Percentiles rank a stretch among this genome's conserved stretches.
Evolutionary conservation across 2,888 invertebrate genomes (phyloP).

Genomic region (Pseudanteris insignis): DNA sequence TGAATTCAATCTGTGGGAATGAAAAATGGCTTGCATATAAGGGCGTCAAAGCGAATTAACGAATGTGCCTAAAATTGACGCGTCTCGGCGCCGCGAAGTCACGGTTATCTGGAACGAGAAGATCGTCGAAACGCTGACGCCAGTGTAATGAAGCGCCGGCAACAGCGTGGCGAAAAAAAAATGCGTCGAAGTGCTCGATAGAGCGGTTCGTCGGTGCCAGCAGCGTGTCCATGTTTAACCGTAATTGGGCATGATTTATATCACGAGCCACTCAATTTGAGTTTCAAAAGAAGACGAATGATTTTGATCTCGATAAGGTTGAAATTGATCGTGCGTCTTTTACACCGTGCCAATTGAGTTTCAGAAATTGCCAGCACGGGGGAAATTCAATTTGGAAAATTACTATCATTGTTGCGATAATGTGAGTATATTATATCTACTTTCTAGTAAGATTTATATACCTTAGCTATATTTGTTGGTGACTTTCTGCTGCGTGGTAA

Average conservation of each 20-base stretch:
- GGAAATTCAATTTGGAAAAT: no score
- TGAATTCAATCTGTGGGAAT: no score
- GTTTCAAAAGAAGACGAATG: slow-evolving; percentile 5
- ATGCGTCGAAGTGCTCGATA: not conserved
- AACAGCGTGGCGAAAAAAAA: slow-evolving; percentile 1
- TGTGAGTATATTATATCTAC: no score
- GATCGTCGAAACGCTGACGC: slow-evolving; percentile 12
- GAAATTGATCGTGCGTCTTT: no score
- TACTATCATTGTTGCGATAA: no score
- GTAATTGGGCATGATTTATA: slow-evolving; percentile 10
- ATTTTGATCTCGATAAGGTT: slow-evolving; percentile 8
- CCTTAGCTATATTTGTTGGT: no score
- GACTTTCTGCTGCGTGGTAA: no score
- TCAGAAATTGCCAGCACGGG: no score
- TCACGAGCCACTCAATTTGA: slow-evolving; percentile 2
- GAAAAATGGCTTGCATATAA: no score
- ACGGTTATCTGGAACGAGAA: slow-evolving; percentile 7
- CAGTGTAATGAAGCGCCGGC: slow-evolving; percentile 3
- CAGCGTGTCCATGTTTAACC: not conserved
- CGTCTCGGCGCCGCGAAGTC: slow-evolving; percentile 10
- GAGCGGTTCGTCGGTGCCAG: not conserved
- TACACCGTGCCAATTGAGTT: no score
- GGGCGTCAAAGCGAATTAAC: no score
- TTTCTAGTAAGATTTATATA: no score
- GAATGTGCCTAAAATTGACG: slow-evolving; percentile 9